Evolutionary conservation across 2,113 vertebrate genomes (phyloP).

Genomic region (Semnornis frantzii): DNA sequence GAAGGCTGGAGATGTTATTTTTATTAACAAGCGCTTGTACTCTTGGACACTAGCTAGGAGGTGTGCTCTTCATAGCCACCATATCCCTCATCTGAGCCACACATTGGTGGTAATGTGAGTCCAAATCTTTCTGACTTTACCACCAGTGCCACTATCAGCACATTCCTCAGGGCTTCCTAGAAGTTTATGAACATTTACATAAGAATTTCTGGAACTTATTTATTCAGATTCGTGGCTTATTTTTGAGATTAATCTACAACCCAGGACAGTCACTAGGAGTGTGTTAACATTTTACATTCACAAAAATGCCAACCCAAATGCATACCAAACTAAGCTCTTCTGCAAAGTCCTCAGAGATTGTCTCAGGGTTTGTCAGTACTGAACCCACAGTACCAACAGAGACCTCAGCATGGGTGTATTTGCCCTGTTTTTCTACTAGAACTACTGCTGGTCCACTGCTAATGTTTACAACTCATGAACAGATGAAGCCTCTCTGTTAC

Average conservation of each 20-base stretch:
- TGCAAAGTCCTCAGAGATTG: neutral
- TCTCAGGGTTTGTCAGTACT: neutral
- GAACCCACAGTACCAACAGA: neutral
- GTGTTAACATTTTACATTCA: neutral
- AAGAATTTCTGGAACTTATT: neutral
- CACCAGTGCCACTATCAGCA: neutral
- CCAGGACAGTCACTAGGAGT: neutral
- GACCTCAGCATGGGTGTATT: neutral
- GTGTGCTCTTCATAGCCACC: neutral
- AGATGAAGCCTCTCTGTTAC: neutral
- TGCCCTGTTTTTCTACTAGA: neutral
- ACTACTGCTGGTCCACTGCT: neutral
- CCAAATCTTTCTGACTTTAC: neutral
- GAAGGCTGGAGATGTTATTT: neutral
- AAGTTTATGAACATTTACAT: neutral
- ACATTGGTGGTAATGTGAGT: neutral
- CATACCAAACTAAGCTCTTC: neutral
- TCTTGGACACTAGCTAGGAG: neutral
- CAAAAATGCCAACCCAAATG: neutral
- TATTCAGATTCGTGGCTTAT: neutral
- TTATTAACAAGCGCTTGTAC: neutral
- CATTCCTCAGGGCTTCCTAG: neutral
- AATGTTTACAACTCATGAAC: rapidly evolving
- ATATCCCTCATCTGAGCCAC: neutral
- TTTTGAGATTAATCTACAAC: neutral